These are phyloP conservation scores for Sebastes nivosus DNA, from an alignment of 2,797 vertebrate genomes.

Conservation along the genomic window DNA sequence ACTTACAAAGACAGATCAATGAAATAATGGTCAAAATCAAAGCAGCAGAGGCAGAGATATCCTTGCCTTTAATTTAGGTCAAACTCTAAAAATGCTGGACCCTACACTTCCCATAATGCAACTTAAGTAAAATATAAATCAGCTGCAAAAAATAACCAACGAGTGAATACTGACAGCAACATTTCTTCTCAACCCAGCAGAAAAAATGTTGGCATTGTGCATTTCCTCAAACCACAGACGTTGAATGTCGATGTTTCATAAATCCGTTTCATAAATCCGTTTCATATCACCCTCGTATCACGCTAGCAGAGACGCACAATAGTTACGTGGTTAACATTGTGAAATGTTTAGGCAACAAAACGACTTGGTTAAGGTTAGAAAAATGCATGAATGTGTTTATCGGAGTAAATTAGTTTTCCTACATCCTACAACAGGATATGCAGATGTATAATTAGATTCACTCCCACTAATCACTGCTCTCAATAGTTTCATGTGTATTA, in stretches of 20 bases:
- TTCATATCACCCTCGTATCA: no score
- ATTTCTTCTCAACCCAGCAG: neutral
- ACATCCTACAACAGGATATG: slow-evolving; percentile 1
- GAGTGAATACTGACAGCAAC: neutral
- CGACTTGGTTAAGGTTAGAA: no score
- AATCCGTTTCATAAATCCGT: neutral
- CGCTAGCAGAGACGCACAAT: neutral
- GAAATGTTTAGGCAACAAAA: neutral
- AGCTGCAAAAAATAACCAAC: neutral
- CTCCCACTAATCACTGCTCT: neutral
- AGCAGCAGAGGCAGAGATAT: neutral
- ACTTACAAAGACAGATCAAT: neutral
- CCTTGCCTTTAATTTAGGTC: no score
- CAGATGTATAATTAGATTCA: neutral
- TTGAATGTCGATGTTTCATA: neutral
- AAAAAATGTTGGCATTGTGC: neutral
- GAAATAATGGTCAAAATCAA: neutral
- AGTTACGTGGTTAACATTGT: neutral
- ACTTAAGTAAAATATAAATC: neutral
- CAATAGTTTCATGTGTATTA: neutral
- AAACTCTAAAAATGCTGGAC: neutral
- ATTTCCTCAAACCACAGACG: neutral
- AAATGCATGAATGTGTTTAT: neutral
- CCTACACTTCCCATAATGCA: neutral
- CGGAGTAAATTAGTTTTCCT: neutral